Evolutionary conservation across 1,140 invertebrate species (phyloP).

Genomic region (Hylaeus volcanicus): DNA sequence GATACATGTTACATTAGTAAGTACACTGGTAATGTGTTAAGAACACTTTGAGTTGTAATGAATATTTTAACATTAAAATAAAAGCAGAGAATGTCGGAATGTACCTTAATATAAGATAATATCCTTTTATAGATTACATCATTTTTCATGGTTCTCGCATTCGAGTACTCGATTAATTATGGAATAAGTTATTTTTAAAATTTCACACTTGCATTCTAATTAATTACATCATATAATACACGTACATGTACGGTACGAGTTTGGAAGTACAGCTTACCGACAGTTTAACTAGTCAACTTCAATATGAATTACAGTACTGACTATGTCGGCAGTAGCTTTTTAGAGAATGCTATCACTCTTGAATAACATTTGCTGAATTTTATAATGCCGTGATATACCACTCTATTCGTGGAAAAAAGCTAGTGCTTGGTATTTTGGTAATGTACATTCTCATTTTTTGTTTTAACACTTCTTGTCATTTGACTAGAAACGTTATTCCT

Average conservation of each 20-base stretch:
- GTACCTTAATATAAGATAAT: slow-evolving; percentile 59
- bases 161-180: neutral
- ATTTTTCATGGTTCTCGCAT: neutral
- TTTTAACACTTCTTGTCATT: neutral
- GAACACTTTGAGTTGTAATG: slow-evolving; percentile 54
- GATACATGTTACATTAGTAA: slow-evolving; percentile 45
- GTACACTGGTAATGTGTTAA: slow-evolving; percentile 61
- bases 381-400: slow-evolving; percentile 26
- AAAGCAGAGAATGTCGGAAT: slow-evolving; percentile 51
- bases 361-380: slow-evolving; percentile 25
- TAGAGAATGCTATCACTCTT: slow-evolving; percentile 11
- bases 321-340: slow-evolving; percentile 25
- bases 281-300: slow-evolving; percentile 37
- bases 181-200: slow-evolving; percentile 29
- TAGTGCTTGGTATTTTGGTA: slow-evolving; percentile 1
- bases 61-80: slow-evolving; percentile 40
- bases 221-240: slow-evolving; percentile 10
- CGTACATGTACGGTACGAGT: slow-evolving; percentile 17
- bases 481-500: slow-evolving; percentile 60
- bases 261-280: slow-evolving; percentile 41
- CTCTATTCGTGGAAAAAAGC: slow-evolving; percentile 10
- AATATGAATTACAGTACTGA: slow-evolving; percentile 28
- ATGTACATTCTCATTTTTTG: slow-evolving; percentile 16
- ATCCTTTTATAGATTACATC: slow-evolving; percentile 9
- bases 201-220: slow-evolving; percentile 30